Conservation (phyloP, 2,888 invertebrate genomes). For the Papilio demoleus region DNA sequence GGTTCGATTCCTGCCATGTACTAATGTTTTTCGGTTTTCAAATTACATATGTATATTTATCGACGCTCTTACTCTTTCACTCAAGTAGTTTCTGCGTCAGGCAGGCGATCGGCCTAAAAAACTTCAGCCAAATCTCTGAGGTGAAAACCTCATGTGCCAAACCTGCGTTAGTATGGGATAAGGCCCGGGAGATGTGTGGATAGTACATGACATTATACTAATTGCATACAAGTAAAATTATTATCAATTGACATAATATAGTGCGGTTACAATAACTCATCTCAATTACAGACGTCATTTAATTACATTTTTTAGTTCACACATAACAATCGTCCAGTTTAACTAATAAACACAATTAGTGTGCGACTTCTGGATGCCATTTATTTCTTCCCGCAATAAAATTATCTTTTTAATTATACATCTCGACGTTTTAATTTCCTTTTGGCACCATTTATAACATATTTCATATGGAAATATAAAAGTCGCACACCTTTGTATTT, state of each 20-base stretch:
- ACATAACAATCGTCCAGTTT: conserved; percentile 15
- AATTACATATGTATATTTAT: too few relatives aligned
- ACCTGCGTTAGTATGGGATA: too few relatives aligned
- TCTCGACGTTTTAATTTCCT: conserved; percentile 13
- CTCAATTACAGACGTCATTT: conserved; percentile 22
- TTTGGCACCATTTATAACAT: not conserved
- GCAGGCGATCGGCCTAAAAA: too few relatives aligned
- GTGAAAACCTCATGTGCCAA: too few relatives aligned
- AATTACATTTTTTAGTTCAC: conserved; percentile 25
- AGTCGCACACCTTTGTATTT: conserved; percentile 34
- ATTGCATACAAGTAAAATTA: not conserved
- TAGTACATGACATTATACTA: not conserved
- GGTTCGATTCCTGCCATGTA: too few relatives aligned
- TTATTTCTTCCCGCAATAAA: not conserved
- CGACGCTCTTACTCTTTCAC: too few relatives aligned
- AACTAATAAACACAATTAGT: conserved; percentile 32
- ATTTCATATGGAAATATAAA: conserved; percentile 32
- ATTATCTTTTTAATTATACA: conserved; percentile 9
- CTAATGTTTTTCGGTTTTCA: too few relatives aligned
- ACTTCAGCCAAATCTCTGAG: too few relatives aligned
- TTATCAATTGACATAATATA: not conserved
- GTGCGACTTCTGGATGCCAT: conserved; percentile 25
- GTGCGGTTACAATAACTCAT: conserved; percentile 12
- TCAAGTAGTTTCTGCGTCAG: too few relatives aligned
- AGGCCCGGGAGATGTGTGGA: too few relatives aligned